Evolutionary conservation across 2,888 invertebrate species (phyloP).

Genomic region (Clistopyga incitator): DNA sequence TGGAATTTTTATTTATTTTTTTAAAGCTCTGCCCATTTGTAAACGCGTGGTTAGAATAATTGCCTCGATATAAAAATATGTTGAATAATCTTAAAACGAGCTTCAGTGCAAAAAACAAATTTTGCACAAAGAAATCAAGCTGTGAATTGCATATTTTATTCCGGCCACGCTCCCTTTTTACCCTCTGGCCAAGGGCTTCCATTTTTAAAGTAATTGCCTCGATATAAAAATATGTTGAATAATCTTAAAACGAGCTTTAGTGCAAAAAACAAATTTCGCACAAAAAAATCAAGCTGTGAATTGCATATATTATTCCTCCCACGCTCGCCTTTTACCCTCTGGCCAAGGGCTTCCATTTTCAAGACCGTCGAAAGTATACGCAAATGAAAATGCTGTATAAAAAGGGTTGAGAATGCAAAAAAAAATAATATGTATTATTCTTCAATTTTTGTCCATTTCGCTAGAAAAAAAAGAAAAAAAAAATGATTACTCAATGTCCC

Average conservation of each 20-base stretch:
- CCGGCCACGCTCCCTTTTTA: constrained; percentile 30
- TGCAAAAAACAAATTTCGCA: background rate
- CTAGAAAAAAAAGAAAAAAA: background rate
- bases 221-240: too few species aligned
- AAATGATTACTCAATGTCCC: too few species aligned
- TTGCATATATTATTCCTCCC: constrained; percentile 28
- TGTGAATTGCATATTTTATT: constrained; percentile 36
- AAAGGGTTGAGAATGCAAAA: too few species aligned
- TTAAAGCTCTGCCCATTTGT: too few species aligned
- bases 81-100: too few species aligned
- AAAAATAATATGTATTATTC: background rate
- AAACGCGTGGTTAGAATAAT: too few species aligned
- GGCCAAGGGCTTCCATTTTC: background rate
- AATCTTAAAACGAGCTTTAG: too few species aligned
- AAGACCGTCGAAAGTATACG: background rate
- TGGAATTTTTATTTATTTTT: too few species aligned
- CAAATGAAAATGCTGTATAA: too few species aligned
- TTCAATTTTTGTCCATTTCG: background rate
- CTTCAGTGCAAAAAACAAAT: too few species aligned
- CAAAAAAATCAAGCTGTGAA: constrained; percentile 50
- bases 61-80: too few species aligned
- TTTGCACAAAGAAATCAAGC: constrained; percentile 46
- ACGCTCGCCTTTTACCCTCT: constrained; percentile 21
- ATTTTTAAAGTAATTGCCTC: background rate
- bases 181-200: background rate